These are phyloP conservation scores for Drosophila longiperda DNA, from an alignment of 2,888 invertebrate genomes.

Conservation along the genomic window DNA sequence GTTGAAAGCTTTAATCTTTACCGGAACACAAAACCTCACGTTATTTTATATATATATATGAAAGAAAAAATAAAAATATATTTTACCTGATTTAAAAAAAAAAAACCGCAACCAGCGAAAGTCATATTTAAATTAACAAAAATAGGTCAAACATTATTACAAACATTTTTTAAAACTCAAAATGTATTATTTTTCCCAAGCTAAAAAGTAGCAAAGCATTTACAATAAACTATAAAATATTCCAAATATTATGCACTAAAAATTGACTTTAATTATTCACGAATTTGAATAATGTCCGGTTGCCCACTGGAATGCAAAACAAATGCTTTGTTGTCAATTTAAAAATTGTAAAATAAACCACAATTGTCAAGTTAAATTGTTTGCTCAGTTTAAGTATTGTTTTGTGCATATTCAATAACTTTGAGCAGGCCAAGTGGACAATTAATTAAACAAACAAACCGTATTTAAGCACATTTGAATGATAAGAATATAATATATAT, in stretches of 20 bases:
- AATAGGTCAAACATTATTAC: background rate
- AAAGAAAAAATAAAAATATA: too few relatives aligned
- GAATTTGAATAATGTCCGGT: background rate
- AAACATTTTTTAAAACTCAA: background rate
- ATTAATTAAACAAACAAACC: slow-evolving; percentile 31
- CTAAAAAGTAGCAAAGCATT: background rate
- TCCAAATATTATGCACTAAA: background rate
- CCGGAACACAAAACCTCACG: too few relatives aligned
- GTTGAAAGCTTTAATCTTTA: too few relatives aligned
- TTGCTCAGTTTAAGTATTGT: slow-evolving; percentile 11
- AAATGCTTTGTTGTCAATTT: background rate
- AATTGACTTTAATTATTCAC: background rate
- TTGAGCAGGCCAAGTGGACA: slow-evolving; percentile 17
- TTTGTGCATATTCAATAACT: slow-evolving; percentile 31
- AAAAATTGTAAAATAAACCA: background rate
- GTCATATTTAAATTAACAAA: background rate
- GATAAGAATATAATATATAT: slow-evolving; percentile 31
- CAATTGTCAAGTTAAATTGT: slow-evolving; percentile 3
- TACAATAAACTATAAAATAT: background rate
- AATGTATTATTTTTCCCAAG: background rate
- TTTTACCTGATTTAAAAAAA: background rate
- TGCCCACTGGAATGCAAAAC: background rate
- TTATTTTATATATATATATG: too few relatives aligned
- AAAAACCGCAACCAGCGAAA: background rate
- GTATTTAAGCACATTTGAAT: slow-evolving; percentile 11